Evolutionary conservation across 2,888 invertebrate species (phyloP).

Genomic region (Cantharis lateralis): DNA sequence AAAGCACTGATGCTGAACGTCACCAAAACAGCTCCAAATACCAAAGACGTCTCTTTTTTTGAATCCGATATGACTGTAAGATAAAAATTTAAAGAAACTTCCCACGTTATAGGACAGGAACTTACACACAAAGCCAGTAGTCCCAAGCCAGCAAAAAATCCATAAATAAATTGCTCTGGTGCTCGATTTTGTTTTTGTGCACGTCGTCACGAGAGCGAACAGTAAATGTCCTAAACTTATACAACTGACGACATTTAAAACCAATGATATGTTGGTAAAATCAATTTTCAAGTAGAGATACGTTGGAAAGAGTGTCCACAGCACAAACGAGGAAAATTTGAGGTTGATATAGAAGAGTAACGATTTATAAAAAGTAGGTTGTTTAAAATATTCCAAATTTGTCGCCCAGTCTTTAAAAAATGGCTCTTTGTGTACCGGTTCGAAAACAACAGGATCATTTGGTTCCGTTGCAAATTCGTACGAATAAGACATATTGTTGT

Average conservation of each 20-base stretch:
- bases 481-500: slow-evolving; percentile 53
- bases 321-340: slow-evolving; percentile 60
- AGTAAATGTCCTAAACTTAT: slow-evolving; percentile 36
- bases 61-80: slow-evolving; percentile 49
- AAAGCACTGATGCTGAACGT: slow-evolving; percentile 48
- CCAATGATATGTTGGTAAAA: slow-evolving; percentile 40
- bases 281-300: slow-evolving; percentile 53
- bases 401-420: neutral
- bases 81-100: neutral
- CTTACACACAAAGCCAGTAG: slow-evolving; percentile 63
- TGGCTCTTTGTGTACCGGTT: slow-evolving; percentile 31
- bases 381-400: slow-evolving; percentile 40
- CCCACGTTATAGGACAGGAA: slow-evolving; percentile 8
- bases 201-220: slow-evolving; percentile 43
- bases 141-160: slow-evolving; percentile 59
- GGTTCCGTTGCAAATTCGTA: slow-evolving; percentile 36
- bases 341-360: slow-evolving; percentile 60
- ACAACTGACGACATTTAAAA: slow-evolving; percentile 44
- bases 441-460: slow-evolving; percentile 44
- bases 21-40: slow-evolving; percentile 49
- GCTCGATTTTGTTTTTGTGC: slow-evolving; percentile 45
- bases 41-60: slow-evolving; percentile 40
- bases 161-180: slow-evolving; percentile 47
- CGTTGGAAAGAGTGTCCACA: slow-evolving; percentile 61
- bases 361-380: slow-evolving; percentile 60